Conservation (phyloP, 1,140 invertebrate genomes). For the Drosophila oshimai region DNA sequence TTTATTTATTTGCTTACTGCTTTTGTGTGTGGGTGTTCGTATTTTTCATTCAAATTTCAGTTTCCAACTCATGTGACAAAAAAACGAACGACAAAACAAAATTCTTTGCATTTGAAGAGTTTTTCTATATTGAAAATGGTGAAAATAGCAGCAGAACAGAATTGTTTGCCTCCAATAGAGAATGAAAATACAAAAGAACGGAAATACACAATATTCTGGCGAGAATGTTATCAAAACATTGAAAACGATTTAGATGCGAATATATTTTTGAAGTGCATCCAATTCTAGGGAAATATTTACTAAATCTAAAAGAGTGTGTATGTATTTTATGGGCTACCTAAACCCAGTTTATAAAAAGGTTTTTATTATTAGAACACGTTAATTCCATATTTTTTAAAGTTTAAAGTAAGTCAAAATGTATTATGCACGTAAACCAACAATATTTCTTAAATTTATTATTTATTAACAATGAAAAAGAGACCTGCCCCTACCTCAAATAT, state of each 20-base stretch:
- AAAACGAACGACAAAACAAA: slow-evolving; percentile 27
- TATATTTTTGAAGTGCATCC: background rate
- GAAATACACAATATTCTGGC: background rate
- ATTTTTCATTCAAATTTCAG: slow-evolving; percentile 28
- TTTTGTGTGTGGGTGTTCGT: slow-evolving; percentile 8
- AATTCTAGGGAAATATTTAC: background rate
- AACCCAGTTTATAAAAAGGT: background rate
- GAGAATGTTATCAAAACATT: slow-evolving; percentile 6
- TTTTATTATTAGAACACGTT: too few relatives aligned
- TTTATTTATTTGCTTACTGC: slow-evolving; percentile 63
- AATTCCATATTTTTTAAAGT: too few relatives aligned
- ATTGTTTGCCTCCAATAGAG: slow-evolving; percentile 42
- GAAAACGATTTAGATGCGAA: background rate
- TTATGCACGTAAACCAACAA: too few relatives aligned
- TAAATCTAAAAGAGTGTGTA: background rate
- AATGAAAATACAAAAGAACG: slow-evolving; percentile 13
- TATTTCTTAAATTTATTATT: too few relatives aligned
- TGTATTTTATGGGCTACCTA: too few relatives aligned
- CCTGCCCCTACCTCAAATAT: too few relatives aligned
- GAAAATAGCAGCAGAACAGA: slow-evolving; percentile 37
- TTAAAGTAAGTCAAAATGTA: too few relatives aligned
- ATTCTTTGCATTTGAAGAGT: slow-evolving; percentile 12
- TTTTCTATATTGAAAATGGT: background rate
- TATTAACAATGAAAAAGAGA: too few relatives aligned
- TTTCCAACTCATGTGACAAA: slow-evolving; percentile 57